Evolutionary conservation across 2,888 invertebrate species (phyloP), one percentile per base, ranked within the genome.

Genomic region (Nebria brevicollis): DNA sequence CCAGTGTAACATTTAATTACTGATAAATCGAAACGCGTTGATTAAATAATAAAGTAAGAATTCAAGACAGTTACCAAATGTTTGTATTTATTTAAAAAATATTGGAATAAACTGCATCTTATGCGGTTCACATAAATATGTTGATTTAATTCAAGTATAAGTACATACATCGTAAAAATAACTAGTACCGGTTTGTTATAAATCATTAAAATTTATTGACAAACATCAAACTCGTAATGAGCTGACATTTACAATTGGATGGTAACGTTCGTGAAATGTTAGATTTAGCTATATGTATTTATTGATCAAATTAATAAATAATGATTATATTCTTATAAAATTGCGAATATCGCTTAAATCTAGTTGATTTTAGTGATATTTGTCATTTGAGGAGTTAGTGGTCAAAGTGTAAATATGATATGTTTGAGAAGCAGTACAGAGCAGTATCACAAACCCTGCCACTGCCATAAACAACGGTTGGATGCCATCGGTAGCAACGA

Each of bases 121-220:
- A 3, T 54, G 8, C 54, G 54, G 54, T 54, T 54, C 54, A 54
- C 13, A 54, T 54, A 54, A 54, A 54, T 6, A 8, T 7, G 4
- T 8, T 54, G 54, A 54, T 11, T 11, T 54, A 54, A 54, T 54
- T 54, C 54, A 54, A 54, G 54, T 54, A 5, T 34, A 54, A 54
- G 54, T 54, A 54, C 54, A 8, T 54, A 54, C 54, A 54, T 54
- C 54, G 54, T 54, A 54, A 54, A 54, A 8, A 54, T 6, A 54
- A 54, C 54, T 54, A 54, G 54, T 54, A 54, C 54, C 54, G 54
- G 54, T 54, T 54, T 54, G 54, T 7, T 34, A 70, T 70, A 70
- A 70, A 70, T 70, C 70, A 70, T 70, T 70, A 70, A 26, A 70
- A 70, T 70, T 70, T 70, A 70, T 70, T 6, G 34, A 34, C 70